Evolutionary conservation across 2,797 vertebrate species (phyloP), one percentile per base, ranked within the genome.

Genomic region (Poecile montanus): DNA sequence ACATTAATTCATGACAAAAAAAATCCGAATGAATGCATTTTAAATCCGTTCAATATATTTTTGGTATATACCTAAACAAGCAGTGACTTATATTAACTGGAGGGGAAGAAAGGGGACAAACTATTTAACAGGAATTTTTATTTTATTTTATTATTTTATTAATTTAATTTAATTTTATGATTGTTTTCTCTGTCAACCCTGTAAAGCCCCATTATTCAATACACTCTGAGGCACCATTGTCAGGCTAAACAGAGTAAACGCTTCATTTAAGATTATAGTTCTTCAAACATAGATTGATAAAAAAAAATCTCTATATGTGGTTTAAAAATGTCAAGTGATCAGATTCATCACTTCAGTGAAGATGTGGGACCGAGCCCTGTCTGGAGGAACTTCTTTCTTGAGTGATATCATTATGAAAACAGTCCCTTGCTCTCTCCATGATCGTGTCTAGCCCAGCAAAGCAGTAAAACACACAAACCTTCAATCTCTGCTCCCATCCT

Each of bases 1-100:
- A 16, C 1, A 27, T 19, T 29, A 38, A 83, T 47, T 36, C 2
- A 17, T 25, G 7, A 56, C 9, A 77, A 4, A 6, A 78, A 85
- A 44, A 9, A 4, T 56, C 10, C 30, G 76, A 60, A 63, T 9
- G 0, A 50, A 2, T 45, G 1, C 1, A 0, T 8, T 75, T 56
- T 26, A 9, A 71, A 71, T 16, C 2, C 2, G 34, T 72, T 63
- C 3, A 17, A 12, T 72, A 26, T 62, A 30, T 58, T 70, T 83
- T 62, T 40, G n/a, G 10, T 26, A 44, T 54, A 38, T 44, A 44
- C 17, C 18, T 67, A 17, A 67, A 74, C 8, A 89, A 72, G 11
- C 12, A 57, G 6, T 45, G 16, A 63, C 18, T 47, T 45, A 32
- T 32, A 11, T 36, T 51, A 63, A 40, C 7, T 44, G 22, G 3